Evolutionary conservation across 1,140 invertebrate species (phyloP), one percentile per base, ranked within the genome.

Genomic region (Colletes latitarsis): DNA sequence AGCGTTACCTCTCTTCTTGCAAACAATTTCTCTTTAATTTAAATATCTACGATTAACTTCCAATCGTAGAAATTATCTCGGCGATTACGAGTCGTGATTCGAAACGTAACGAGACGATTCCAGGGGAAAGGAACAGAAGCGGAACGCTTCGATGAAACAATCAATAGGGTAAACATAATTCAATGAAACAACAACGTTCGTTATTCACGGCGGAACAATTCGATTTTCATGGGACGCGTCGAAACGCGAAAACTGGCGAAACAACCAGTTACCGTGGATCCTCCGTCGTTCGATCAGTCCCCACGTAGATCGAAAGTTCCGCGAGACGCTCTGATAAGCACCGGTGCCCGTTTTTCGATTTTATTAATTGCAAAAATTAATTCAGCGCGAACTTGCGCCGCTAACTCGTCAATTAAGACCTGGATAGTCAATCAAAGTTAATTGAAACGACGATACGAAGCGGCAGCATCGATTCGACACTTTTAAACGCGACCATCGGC

Each of bases 301-400:
- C 67, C 82, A 83, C 49, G 62, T 71, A 79, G 70, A 84, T 84
- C 82, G 73, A 73, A 68, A 69, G 71, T 70, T 82, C 63, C 63
- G 70, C 63, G 46, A 58, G 77, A 68, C 67, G 77, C 14, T 15
- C 21, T 77, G 82, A 80, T 85, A 84, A 84, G 73, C 64, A 67
- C 64, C n/a, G 12, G 63, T 30, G 8, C 77, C 71, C 55, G 46
- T 55, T 82, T 85, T 60, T 19, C 84, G 80, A 79, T 86, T 81
- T 81, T 82, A 85, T 86, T 85, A 81, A 85, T 85, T 85, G 85
- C 55, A 67, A 75, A 82, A 71, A 84, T 85, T 85, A 85, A 85
- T 85, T 85, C 69, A 17, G 30, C 15, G 8, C 3, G 30, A 30
- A 12, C 30, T 57, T 30, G 60, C 76, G 55, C 39, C 60, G 79